Evolutionary conservation across 2,888 invertebrate genomes (phyloP), one percentile per base, ranked within the genome.

Genomic region (Coremacera marginata): DNA sequence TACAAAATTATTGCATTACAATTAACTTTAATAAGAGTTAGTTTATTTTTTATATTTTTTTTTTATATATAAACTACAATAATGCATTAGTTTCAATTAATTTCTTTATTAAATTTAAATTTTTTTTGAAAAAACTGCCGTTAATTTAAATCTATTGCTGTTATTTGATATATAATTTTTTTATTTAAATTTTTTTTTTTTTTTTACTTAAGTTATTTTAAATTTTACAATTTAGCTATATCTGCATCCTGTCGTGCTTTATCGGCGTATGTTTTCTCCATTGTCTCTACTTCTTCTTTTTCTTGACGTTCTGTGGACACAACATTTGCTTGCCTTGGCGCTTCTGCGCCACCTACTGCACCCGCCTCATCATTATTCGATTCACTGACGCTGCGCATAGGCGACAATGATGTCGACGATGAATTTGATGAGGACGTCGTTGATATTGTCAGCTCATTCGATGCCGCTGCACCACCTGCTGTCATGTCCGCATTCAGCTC

Each of bases 401-500:
- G 82, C 14, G 83, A 83, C 55, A 80, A n/a, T 7, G 83, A 83
- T 5, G 77, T 75, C n/a, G 83, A 78, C 8, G 83, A 82, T 0
- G 83, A 81, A 1, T 77, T 78, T 7, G 83, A 78, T 0, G 81
- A 81, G 9, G 75, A 11, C 5, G 76, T 70, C 8, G 77, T 75
- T 8, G 80, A 78, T 7, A 75, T 68, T 14, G 74, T 73, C 70
- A 63, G 22, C 37, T 65, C 67, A 22, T 37, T 67, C 1, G 78
- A 71, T 5, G 73, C 49, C 27, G 70, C 27, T 22, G 67, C 77
- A 5, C 51, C 49, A 19, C 70, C 49, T 11, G 77, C 70, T 4
- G 65, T 60, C n/a, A 79, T 63, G 75, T 82, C 81, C 16, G 76
- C 71, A 77, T 85, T 84, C 75, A 90, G 82, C 81, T 89, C 89